Percentiles rank a stretch among this genome's conserved stretches.
Conservation (phyloP, 1,140 invertebrate genomes). For the Leptonema lineaticorne region DNA sequence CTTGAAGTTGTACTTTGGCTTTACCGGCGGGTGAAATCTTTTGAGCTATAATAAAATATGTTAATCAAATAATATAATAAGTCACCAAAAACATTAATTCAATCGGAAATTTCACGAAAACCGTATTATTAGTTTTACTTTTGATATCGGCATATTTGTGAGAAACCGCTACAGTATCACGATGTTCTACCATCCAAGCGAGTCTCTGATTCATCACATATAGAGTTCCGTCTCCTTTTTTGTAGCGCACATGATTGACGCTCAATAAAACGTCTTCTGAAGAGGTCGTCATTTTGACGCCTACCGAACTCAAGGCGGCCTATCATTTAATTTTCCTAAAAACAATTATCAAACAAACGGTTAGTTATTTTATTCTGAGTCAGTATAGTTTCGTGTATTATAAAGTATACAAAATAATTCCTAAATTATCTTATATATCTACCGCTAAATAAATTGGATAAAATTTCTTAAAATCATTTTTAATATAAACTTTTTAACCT, state of each 20-base stretch:
- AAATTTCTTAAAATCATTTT: too few species aligned
- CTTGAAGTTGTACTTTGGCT: slow-evolving; percentile 97
- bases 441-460: too few species aligned
- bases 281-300: slow-evolving; percentile 68
- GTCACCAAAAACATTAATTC: background rate
- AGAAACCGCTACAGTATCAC: slow-evolving; percentile 87
- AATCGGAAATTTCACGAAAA: too few species aligned
- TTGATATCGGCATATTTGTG: slow-evolving; percentile 96
- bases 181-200: slow-evolving; percentile 93
- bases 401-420: too few species aligned
- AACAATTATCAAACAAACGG: background rate
- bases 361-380: too few species aligned
- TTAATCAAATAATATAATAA: background rate
- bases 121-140: slow-evolving; percentile 61
- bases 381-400: too few species aligned
- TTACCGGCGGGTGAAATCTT: slow-evolving; percentile 98
- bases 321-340: slow-evolving; percentile 34
- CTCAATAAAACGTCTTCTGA: slow-evolving; percentile 93
- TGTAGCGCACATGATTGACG: slow-evolving; percentile 88
- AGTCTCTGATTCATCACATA: slow-evolving; percentile 95
- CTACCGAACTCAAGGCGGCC: slow-evolving; percentile 33
- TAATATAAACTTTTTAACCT: too few species aligned
- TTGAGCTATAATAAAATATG: slow-evolving; percentile 74
- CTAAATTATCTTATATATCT: too few species aligned
- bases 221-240: slow-evolving; percentile 93